Evolutionary conservation across 1,140 invertebrate genomes (phyloP), one percentile per base, ranked within the genome.

Genomic region (Argopecten irradians): DNA sequence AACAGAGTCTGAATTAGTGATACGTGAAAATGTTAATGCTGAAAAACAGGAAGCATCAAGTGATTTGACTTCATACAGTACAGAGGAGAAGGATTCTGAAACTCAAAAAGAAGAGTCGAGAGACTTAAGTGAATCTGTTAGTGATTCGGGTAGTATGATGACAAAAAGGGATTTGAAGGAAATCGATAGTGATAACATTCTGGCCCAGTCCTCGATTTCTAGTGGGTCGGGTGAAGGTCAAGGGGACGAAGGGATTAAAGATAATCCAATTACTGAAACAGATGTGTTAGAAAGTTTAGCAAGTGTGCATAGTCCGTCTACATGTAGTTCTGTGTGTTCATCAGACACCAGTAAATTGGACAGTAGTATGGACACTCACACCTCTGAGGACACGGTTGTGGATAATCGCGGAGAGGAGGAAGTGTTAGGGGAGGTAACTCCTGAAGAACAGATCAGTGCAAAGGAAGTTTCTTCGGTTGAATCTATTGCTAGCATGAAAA

Each of bases 361-460:
- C 87, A 93, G 93, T 87, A 95, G 94, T 89, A 85, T 92, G 84
- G 93, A 94, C 83, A 94, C 92, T n/a, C 88, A 91, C 88, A 90
- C 91, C 13, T 93, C 92, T 16, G 91, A 91, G 14, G 93, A 93
- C 28, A 93, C 94, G 16, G 87, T 94, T 16, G 89, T 94, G 14
- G 93, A 93, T 33, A 88, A 87, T 83, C 34, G 22, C 3, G 71
- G n/a, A 86, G 43, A 34, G 11, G 85, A 41, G 22, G 35, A 41
- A 34, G 19, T 7, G 11, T 16, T 32, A 22, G 85, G 33, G 36
- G 43, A 86, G 41, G 46, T 46, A 55, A 34, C 35, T 86, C 33
- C n/a, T 1, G 28, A 34, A 34, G 84, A 86, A 82, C 22, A 39
- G 8, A 83, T 22, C 34, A 16, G 32, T 34, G 82, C 71, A 88